phyloP scores from a whole-genome alignment of 2,888 invertebrate species.

The Pachydiplax longipennis region DNA sequence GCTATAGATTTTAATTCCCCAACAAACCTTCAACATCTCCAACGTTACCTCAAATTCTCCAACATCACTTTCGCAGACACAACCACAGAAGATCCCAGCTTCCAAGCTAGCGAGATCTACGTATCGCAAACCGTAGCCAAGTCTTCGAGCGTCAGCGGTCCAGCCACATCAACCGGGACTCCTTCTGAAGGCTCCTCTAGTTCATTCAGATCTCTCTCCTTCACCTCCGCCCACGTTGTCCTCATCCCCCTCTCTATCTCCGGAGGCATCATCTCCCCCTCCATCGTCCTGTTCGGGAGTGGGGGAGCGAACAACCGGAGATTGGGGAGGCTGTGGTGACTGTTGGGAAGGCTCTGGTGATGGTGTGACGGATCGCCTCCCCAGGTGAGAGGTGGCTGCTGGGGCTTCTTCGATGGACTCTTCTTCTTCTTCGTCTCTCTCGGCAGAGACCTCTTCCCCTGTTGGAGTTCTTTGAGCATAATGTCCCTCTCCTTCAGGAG shows the following conservation, averaged over 20 bases:
- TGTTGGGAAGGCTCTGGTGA: neutral
- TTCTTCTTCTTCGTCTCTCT: neutral
- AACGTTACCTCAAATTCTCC: neutral
- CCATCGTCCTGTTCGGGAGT: neutral
- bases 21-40: neutral
- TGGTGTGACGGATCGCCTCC: conserved; percentile 4
- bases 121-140: conserved; percentile 51
- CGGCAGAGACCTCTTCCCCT: conserved; percentile 48
- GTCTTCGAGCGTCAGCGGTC: conserved; percentile 50
- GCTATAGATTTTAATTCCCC: too few species aligned
- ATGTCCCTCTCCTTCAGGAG: conserved; percentile 53
- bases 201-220: conserved; percentile 10
- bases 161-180: conserved; percentile 17
- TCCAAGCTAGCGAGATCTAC: conserved; percentile 46
- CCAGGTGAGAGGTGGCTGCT: neutral
- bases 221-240: neutral
- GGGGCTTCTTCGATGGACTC: neutral
- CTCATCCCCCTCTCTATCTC: neutral
- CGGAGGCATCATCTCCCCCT: neutral
- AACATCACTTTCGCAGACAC: neutral
- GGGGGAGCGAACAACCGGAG: neutral
- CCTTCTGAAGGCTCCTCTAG: neutral
- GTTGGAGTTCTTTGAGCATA: conserved; percentile 51
- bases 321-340: neutral
- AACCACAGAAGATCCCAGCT: conserved; percentile 26